These are phyloP conservation scores for Pholis gunnellus DNA, from an alignment of 2,113 vertebrate species.

Conservation along the genomic window DNA sequence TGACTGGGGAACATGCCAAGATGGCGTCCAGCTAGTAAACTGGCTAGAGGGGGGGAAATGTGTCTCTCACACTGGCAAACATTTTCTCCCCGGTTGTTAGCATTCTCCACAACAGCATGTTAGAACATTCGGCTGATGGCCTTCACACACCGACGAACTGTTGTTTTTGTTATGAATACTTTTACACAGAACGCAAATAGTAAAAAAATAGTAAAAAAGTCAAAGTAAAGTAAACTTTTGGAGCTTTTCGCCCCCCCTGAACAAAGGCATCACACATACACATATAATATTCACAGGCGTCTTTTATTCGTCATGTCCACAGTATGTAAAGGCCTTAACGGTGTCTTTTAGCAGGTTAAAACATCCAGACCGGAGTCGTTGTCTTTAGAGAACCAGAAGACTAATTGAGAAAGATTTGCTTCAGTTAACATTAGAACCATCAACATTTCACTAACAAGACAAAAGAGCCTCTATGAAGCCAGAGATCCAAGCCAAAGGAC, in stretches of 20 bases:
- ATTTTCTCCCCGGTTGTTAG: slow-evolving; percentile 45
- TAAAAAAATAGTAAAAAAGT: no score
- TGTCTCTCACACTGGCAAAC: slow-evolving; percentile 43
- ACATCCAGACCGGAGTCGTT: slow-evolving; percentile 12
- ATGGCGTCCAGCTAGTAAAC: slow-evolving; percentile 59
- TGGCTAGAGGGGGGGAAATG: slow-evolving; percentile 1
- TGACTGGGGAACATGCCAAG: slow-evolving; percentile 63
- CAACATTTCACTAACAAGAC: slow-evolving; percentile 73
- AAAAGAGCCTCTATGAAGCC: slow-evolving; percentile 56
- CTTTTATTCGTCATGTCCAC: neutral
- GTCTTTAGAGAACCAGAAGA: neutral
- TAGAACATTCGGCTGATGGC: slow-evolving; percentile 36
- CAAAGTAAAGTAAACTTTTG: no score
- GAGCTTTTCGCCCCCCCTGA: neutral
- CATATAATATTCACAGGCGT: no score
- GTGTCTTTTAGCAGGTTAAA: slow-evolving; percentile 39
- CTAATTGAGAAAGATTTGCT: neutral
- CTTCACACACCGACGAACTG: neutral
- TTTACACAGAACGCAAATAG: neutral
- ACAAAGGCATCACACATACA: neutral
- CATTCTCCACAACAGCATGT: slow-evolving; percentile 48
- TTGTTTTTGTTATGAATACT: neutral
- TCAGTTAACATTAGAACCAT: slow-evolving; percentile 64
- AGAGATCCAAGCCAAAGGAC: slow-evolving; percentile 50
- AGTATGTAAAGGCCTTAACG: neutral